Evolutionary conservation across 2,113 vertebrate species (phyloP).

Genomic region (Ginglymostoma cirratum): DNA sequence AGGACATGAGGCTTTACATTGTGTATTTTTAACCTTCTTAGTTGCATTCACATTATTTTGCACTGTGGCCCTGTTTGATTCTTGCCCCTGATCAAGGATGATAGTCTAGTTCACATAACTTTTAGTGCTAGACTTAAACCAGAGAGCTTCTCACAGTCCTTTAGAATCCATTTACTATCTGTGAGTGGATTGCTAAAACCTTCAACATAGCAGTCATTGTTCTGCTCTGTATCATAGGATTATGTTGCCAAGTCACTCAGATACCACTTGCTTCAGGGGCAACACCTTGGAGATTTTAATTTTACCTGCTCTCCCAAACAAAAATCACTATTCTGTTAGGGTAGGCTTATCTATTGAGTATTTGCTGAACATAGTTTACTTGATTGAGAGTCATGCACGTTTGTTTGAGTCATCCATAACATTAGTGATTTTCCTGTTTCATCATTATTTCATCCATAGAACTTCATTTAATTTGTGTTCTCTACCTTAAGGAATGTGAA

Average conservation of each 20-base stretch:
- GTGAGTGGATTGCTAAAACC: not conserved
- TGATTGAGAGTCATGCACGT: not conserved
- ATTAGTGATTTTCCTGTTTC: not conserved
- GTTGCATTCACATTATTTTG: no score
- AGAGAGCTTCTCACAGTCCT: not conserved
- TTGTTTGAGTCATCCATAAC: not conserved
- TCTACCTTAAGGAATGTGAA: not conserved
- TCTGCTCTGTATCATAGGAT: not conserved
- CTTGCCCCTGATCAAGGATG: no score
- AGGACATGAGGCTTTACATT: no score
- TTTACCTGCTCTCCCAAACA: not conserved
- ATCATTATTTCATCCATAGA: not conserved
- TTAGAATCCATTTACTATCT: not conserved
- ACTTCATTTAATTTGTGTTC: not conserved
- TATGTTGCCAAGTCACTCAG: not conserved
- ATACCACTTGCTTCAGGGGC: not conserved
- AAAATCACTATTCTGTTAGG: not conserved
- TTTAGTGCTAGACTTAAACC: not conserved
- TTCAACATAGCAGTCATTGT: conserved; percentile 8
- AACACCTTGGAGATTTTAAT: not conserved
- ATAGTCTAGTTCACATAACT: not conserved
- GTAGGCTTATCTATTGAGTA: not conserved
- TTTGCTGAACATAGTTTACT: not conserved
- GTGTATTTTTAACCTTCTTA: no score
- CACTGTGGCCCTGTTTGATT: no score